Conservation (phyloP, 2,113 vertebrate species). For the Morphnarchus princeps region DNA sequence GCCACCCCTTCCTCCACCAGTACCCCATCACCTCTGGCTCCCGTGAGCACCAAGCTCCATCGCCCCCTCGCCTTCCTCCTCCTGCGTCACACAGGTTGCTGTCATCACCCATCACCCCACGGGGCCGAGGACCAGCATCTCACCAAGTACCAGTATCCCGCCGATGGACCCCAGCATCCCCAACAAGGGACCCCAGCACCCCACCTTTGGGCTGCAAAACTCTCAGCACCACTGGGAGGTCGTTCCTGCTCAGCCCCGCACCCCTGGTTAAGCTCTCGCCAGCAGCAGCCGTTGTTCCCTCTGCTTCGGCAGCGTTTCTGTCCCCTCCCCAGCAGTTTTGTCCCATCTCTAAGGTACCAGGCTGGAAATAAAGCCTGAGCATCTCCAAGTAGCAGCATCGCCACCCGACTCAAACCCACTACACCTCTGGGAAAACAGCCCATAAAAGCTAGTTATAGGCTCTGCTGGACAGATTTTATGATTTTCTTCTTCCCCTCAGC, state of each 20-base stretch:
- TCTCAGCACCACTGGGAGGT: not conserved
- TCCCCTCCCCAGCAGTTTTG: not conserved
- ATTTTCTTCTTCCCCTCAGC: not conserved
- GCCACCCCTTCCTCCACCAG: not conserved
- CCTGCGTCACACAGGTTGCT: not conserved
- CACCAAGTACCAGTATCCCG: not conserved
- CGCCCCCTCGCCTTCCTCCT: not conserved
- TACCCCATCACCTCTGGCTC: not conserved
- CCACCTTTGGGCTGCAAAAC: not conserved
- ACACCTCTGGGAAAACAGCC: not conserved
- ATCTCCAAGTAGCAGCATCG: not conserved
- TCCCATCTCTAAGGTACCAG: not conserved
- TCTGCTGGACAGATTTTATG: accelerated
- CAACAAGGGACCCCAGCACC: not conserved
- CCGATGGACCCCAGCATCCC: not conserved
- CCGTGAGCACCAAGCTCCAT: not conserved
- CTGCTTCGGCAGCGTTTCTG: not conserved
- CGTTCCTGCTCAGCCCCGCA: not conserved
- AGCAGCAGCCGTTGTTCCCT: accelerated
- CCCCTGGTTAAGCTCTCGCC: not conserved
- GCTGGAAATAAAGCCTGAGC: not conserved
- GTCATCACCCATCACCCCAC: accelerated
- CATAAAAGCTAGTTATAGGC: not conserved
- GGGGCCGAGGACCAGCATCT: not conserved
- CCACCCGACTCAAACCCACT: not conserved